phyloP scores from a whole-genome alignment of 2,797 vertebrate species.

The Pangasius krempfi region DNA sequence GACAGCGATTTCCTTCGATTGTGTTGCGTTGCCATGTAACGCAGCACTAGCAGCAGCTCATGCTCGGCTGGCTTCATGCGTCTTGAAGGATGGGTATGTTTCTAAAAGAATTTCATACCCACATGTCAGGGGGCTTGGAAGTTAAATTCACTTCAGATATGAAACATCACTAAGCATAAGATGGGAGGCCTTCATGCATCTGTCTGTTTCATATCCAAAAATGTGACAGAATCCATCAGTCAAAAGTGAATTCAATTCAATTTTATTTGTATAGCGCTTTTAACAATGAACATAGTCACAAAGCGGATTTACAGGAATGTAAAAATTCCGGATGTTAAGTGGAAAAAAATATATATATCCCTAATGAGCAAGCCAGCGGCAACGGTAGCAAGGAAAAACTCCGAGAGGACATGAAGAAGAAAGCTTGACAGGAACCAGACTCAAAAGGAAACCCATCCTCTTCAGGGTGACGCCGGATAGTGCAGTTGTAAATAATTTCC shows the following conservation, averaged over 20 bases:
- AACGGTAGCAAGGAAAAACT: not conserved
- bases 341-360: no score
- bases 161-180: not conserved
- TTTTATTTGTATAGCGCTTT: not conserved
- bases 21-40: not conserved
- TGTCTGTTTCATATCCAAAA: not conserved
- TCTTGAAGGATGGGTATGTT: not conserved
- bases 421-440: not conserved
- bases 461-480: not conserved
- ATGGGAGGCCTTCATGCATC: not conserved
- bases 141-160: not conserved
- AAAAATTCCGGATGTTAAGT: no score
- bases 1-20: not conserved
- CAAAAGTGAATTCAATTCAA: not conserved
- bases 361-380: not conserved
- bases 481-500: not conserved
- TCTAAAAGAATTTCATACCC: not conserved
- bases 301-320: not conserved
- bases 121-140: not conserved
- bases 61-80: not conserved
- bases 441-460: not conserved
- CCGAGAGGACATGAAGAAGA: not conserved
- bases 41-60: not conserved
- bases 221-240: not conserved
- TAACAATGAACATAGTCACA: not conserved